Percentiles rank a stretch among this genome's conserved stretches.
Conservation (phyloP, 2,797 vertebrate genomes). For the Gephyroberyx darwinii region DNA sequence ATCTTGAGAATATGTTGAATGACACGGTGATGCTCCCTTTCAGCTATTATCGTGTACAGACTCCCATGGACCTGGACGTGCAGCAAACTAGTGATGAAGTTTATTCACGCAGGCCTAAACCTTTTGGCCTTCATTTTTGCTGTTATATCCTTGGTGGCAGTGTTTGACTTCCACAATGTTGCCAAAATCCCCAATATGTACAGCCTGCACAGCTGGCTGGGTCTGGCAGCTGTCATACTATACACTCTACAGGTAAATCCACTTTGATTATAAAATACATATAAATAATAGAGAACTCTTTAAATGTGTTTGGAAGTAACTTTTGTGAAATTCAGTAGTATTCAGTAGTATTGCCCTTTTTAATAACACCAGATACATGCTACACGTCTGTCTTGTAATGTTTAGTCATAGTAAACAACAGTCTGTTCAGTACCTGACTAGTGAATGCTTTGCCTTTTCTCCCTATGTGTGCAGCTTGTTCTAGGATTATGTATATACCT, state of each 20-base stretch:
- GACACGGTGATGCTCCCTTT: constrained; percentile 23
- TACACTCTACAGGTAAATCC: constrained; percentile 88
- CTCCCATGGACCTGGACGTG: constrained; percentile 95
- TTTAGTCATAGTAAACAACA: constrained; percentile 16
- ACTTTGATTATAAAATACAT: not conserved
- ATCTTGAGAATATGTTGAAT: not conserved
- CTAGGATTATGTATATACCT: constrained; percentile 87
- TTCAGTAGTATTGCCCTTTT: too few species aligned
- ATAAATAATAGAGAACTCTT: too few species aligned
- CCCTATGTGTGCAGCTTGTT: constrained; percentile 83
- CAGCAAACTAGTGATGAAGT: constrained; percentile 94
- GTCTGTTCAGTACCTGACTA: not conserved
- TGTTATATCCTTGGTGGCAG: constrained; percentile 87
- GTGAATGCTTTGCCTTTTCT: constrained; percentile 15
- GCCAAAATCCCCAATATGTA: constrained; percentile 92
- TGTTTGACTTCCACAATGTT: constrained; percentile 91
- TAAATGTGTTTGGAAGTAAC: not conserved
- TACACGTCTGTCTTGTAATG: not conserved
- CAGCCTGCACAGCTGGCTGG: constrained; percentile 98
- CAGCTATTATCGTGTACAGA: constrained; percentile 95
- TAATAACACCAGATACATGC: too few species aligned
- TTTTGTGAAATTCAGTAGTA: too few species aligned
- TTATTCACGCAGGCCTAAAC: constrained; percentile 89
- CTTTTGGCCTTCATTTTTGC: constrained; percentile 83
- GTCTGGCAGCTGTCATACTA: constrained; percentile 84